A percentile compares a stretch with the other conserved stretches of the same genome.
Evolutionary conservation across 2,113 vertebrate genomes (phyloP).

Genomic region (Paratilapia polleni): DNA sequence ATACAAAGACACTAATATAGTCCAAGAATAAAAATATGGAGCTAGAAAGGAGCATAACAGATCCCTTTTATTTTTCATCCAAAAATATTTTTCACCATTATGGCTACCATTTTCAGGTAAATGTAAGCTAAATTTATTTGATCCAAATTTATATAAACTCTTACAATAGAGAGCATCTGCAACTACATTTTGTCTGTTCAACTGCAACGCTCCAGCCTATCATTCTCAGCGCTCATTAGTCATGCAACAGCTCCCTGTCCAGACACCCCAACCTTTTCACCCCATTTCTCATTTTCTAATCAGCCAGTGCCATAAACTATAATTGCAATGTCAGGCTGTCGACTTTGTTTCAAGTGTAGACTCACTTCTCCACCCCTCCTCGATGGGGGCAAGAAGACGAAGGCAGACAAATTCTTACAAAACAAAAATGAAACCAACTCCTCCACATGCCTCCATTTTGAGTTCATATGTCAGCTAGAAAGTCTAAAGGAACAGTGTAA

Average conservation of each 20-base stretch:
- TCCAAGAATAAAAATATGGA: background rate
- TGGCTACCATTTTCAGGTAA: background rate
- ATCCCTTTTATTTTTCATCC: background rate
- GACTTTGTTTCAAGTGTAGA: constrained; percentile 49
- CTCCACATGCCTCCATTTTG: background rate
- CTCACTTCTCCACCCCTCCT: background rate
- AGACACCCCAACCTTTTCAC: constrained; percentile 57
- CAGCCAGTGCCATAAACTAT: constrained; percentile 60
- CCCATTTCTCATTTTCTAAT: constrained; percentile 66
- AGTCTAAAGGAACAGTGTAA: constrained; percentile 3
- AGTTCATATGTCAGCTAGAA: background rate
- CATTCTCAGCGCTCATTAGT: constrained; percentile 56
- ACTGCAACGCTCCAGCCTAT: background rate
- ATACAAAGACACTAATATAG: too few species aligned
- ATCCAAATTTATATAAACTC: background rate
- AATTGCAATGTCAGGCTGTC: constrained; percentile 65
- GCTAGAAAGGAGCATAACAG: background rate
- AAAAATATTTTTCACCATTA: background rate
- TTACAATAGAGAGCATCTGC: background rate
- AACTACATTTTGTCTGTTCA: background rate
- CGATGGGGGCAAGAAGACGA: background rate
- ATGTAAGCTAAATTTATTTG: background rate
- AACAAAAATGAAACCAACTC: constrained; percentile 16
- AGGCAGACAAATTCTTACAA: background rate
- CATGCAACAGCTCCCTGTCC: constrained; percentile 55